phyloP scores from a whole-genome alignment of 1,140 invertebrate genomes.

The Stegodyphus mimosarum region DNA sequence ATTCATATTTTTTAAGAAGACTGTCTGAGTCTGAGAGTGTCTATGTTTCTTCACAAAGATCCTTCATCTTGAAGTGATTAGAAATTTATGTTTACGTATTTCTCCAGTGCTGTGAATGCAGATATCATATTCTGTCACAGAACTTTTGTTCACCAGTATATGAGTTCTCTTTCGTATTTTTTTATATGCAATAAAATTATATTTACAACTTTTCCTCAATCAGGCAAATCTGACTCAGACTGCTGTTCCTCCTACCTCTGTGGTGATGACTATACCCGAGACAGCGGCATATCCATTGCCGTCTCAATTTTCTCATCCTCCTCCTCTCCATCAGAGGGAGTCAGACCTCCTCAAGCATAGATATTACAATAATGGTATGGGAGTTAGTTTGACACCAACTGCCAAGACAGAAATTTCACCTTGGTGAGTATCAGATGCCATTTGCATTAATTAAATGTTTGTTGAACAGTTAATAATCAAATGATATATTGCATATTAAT shows the following conservation, averaged over 20 bases:
- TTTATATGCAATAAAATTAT: not conserved
- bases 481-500: no score
- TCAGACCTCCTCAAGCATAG: constrained; percentile 24
- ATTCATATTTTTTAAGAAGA: no score
- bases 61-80: no score
- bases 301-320: constrained; percentile 15
- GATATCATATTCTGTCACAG: no score
- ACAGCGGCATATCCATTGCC: constrained; percentile 24
- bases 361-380: constrained; percentile 6
- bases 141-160: no score
- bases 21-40: no score
- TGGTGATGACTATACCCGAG: constrained; percentile 32
- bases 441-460: not conserved
- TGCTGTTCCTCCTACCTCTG: constrained; percentile 28
- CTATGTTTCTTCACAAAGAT: no score
- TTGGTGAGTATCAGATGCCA: constrained; percentile 23
- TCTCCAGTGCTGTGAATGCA: no score
- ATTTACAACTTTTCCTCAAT: not conserved
- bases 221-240: constrained; percentile 18
- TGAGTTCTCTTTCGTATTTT: not conserved
- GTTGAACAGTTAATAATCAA: no score
- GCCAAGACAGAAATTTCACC: not conserved
- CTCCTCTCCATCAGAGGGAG: not conserved
- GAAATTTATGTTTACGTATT: no score
- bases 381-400: not conserved